Base-by-base conservation (phyloP, 2,797 vertebrate species). In the Emydoidea blandingii region DNA sequence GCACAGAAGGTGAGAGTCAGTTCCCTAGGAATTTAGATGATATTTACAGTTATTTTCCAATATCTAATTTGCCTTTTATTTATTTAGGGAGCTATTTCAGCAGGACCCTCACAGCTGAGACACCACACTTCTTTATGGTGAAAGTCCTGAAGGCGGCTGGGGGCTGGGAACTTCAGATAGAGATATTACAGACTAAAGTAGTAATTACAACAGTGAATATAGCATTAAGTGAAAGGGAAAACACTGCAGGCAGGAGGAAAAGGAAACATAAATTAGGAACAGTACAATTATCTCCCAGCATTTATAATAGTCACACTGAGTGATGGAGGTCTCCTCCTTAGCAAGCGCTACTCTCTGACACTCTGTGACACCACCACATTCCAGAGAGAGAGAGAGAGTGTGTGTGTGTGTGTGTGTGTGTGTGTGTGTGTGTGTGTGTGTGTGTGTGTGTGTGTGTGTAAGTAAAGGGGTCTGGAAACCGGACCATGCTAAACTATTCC, bases 1-100 rank as follows among this genome's bases (percentile, higher is more conserved):
- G 97, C 57, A 37, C 81, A 96, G 80, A 97, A 3, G 53, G 53
- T 72, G 92, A 97, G 92, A 97, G 80, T 83, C 85, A 94, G 95
- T 92, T 98, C 93, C 86, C 88, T 72, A 79, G 95, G 90, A 98
- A 97, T 95, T 95, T 91, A 86, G 92, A 96, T 89, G 91, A 96
- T 95, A 97, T 97, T 97, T 97, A 95, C 97, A 97, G 96, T 95
- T 97, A 83, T 97, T 98, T 96, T 95, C 87, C 90, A 91, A 90
- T 94, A 97, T 93, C 96, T 94, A 97, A 95, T 98, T 98, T 97
- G 90, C 91, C 82, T 95, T 94, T 97, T 96, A 97, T 96, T 97
- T 98, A 97, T 97, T 97, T 95, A 79, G 79, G 91, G 85, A 93
- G 53, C 80, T 89, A 92, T 95, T 97, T 97, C 95, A 93, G 88